phyloP scores from a whole-genome alignment of 92 coral and sea anemone species.

The Phenganax subtilis region DNA sequence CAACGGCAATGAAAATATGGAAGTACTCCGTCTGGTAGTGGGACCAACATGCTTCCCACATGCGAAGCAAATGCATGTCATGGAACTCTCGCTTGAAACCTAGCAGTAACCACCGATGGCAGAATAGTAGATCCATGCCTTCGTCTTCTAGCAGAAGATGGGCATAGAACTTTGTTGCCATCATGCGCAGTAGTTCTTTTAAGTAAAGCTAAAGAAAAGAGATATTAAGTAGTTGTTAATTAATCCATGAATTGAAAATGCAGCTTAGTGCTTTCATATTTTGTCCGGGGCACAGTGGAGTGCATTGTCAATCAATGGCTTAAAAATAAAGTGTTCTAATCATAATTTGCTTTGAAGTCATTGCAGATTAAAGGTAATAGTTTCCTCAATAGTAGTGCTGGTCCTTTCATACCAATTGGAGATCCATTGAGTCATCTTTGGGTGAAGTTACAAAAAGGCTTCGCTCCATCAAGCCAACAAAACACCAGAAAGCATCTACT shows the following conservation, averaged over 20 bases:
- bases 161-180: slow-evolving; percentile 80
- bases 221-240: not conserved
- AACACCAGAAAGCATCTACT: slow-evolving; percentile 99
- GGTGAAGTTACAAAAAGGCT: slow-evolving; percentile 98
- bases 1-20: slow-evolving; percentile 94
- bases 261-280: too few relatives aligned
- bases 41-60: slow-evolving; percentile 99
- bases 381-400: too few relatives aligned
- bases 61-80: slow-evolving; percentile 76
- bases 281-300: too few relatives aligned
- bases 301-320: too few relatives aligned
- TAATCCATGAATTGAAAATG: too few relatives aligned
- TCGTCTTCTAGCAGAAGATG: slow-evolving; percentile 80
- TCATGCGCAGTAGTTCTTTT: slow-evolving; percentile 74
- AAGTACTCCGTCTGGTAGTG: slow-evolving; percentile 94
- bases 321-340: too few relatives aligned
- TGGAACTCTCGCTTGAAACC: slow-evolving; percentile 96
- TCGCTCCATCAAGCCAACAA: slow-evolving; percentile 91
- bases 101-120: slow-evolving; percentile 94
- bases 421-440: slow-evolving; percentile 92
- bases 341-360: too few relatives aligned
- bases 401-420: slow-evolving; percentile 66
- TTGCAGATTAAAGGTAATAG: too few relatives aligned
- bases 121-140: slow-evolving; percentile 82
- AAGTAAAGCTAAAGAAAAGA: slow-evolving; percentile 61